Percentiles rank a stretch among this genome's conserved stretches.
Conservation (phyloP, 2,888 invertebrate species). For the Leptopilina syphax region DNA sequence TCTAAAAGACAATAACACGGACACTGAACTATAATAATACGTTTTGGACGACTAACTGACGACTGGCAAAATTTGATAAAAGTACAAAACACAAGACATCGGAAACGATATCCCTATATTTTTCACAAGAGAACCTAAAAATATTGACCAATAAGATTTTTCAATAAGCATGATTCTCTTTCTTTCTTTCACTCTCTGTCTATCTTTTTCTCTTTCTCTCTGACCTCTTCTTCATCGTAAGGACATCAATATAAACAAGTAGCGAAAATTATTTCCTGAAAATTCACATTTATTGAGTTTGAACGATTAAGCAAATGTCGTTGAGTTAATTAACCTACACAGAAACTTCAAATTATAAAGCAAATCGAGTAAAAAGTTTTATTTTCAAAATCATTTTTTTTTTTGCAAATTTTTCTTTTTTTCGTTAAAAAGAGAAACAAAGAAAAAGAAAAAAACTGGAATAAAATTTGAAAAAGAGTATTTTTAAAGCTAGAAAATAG, state of each 20-base stretch:
- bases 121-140: not conserved
- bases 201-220: too few relatives aligned
- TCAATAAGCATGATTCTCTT: not conserved
- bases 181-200: too few relatives aligned
- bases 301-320: not conserved
- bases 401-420: too few relatives aligned
- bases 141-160: not conserved
- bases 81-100: not conserved
- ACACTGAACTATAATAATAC: conserved; percentile 15
- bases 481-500: too few relatives aligned
- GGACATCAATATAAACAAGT: not conserved
- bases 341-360: too few relatives aligned
- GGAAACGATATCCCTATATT: conserved; percentile 18
- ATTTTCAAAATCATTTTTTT: too few relatives aligned
- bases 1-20: conserved; percentile 19
- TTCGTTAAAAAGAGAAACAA: too few relatives aligned
- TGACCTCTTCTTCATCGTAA: not conserved
- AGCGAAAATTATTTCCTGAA: not conserved
- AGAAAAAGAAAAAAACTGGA: too few relatives aligned
- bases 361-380: too few relatives aligned
- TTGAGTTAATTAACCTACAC: not conserved
- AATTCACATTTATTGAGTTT: not conserved
- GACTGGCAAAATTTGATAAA: conserved; percentile 4
- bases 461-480: too few relatives aligned
- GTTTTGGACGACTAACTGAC: conserved; percentile 13